Base-by-base conservation (phyloP, 1,140 invertebrate genomes). In the Sarcophaga peregrina region DNA sequence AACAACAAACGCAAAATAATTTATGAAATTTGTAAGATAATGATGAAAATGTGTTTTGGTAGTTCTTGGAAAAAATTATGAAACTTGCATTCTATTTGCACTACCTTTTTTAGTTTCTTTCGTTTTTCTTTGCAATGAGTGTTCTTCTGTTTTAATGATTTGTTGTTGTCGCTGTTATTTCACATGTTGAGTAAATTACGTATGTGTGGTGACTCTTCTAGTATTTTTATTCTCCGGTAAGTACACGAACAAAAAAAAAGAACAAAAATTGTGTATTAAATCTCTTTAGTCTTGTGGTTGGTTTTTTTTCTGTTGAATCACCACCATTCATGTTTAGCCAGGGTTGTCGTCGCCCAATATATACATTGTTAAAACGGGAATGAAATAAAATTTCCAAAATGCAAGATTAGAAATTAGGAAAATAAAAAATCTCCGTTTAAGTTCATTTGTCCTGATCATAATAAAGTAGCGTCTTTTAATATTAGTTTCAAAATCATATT, bases 271-370 rank as follows among this genome's bases (percentile, higher is more conserved):
- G 47, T 52, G 75, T 50, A 78, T 52, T 11, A 76, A 76, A 47
- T 76, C 25, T 73, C 68, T 73, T 45, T n/a, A n/a, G 17, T 13
- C 47, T 15, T 13, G 45, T 46, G 15, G n/a, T 45, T 76, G 7
- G 52, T 78, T 47, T 20, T 47, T 46, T 25, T 47, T 75, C 37
- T 20, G 62, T 68, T 68, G 54, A 58, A 58, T 58, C 54, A 58
- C 54, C 54, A 58, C 54, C 54, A 58, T n/a, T 58, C 54, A 48
- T 76, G 13, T 15, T 47, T 76, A n/a, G 20, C 8, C 13, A 76
- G 74, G 46, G 74, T 76, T 76, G 46, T n/a, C 15, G n/a, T 17
- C n/a, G 47, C n/a, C 0, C 47, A 4, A 15, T 46, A 0, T 73
- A n/a, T 48, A 25, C 47, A 5, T 48, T 47, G 5, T 7, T 76